These are phyloP conservation scores for Rhinoraja longicauda DNA, from an alignment of 2,797 vertebrate genomes.

Conservation along the genomic window DNA sequence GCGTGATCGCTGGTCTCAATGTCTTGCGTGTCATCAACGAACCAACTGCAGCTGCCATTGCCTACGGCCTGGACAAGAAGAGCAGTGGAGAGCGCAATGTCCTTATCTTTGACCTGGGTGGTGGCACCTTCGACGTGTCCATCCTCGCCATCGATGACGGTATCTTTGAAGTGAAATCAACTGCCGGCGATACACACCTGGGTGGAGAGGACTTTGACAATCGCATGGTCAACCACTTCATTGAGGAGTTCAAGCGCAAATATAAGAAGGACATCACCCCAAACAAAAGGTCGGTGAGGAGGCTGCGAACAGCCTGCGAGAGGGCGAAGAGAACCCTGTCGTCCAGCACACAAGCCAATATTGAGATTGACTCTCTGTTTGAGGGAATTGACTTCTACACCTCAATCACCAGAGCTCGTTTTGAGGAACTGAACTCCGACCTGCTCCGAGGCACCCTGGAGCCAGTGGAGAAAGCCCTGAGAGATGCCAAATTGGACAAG, in stretches of 20 bases:
- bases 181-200: too few species aligned
- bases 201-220: conserved; percentile 31
- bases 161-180: too few species aligned
- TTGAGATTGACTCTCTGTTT: conserved; percentile 30
- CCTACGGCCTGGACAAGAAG: not conserved
- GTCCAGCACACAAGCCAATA: conserved; percentile 20
- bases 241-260: conserved; percentile 2
- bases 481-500: conserved; percentile 11
- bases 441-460: too few species aligned
- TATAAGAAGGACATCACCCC: too few species aligned
- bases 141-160: too few species aligned
- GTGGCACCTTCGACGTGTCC: not conserved
- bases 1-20: conserved; percentile 58
- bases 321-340: conserved; percentile 25
- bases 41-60: not conserved
- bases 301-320: not conserved
- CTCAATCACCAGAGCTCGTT: too few species aligned
- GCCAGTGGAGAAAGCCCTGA: not conserved
- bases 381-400: not conserved
- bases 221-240: conserved; percentile 25
- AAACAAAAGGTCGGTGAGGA: too few species aligned
- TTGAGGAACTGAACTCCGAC: too few species aligned
- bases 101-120: not conserved
- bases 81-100: not conserved
- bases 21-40: not conserved